Percentiles rank a stretch among this genome's conserved stretches.
phyloP scores from a whole-genome alignment of 2,113 vertebrate species.

The Numida meleagris region DNA sequence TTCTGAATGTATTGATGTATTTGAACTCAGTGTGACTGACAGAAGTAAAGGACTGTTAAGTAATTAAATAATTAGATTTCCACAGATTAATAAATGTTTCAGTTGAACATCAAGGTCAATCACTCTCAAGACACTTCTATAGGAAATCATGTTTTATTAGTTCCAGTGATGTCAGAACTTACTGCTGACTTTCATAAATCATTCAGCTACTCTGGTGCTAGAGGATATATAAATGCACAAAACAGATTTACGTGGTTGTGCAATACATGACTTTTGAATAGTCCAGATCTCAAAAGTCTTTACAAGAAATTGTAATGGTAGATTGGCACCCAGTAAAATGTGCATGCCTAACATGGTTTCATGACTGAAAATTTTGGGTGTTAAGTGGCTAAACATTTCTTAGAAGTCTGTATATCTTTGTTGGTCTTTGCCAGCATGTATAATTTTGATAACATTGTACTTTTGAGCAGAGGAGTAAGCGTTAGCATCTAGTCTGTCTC shows the following conservation, averaged over 20 bases:
- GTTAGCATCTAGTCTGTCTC: neutral
- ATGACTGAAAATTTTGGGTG: neutral
- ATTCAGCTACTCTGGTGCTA: neutral
- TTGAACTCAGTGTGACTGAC: constrained; percentile 19
- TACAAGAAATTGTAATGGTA: neutral
- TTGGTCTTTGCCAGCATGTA: neutral
- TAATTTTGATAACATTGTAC: neutral
- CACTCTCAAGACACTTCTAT: neutral
- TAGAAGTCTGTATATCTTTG: rapidly evolving
- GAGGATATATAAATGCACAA: neutral
- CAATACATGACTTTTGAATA: neutral
- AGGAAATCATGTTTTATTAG: constrained; percentile 22
- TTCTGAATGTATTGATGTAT: neutral
- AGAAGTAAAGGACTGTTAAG: neutral
- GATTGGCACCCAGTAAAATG: neutral
- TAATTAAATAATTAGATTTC: constrained; percentile 61
- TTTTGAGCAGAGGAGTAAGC: neutral
- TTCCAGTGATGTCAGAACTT: constrained; percentile 4
- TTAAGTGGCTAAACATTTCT: neutral
- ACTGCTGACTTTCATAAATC: neutral
- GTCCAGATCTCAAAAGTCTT: neutral
- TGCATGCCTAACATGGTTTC: neutral
- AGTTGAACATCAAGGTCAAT: constrained; percentile 19
- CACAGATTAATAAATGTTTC: constrained; percentile 10
- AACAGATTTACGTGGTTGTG: neutral